A percentile compares a stretch with the other conserved stretches of the same genome.
Evolutionary conservation across 1,140 invertebrate species (phyloP).

Genomic region (Calliphora vicina): DNA sequence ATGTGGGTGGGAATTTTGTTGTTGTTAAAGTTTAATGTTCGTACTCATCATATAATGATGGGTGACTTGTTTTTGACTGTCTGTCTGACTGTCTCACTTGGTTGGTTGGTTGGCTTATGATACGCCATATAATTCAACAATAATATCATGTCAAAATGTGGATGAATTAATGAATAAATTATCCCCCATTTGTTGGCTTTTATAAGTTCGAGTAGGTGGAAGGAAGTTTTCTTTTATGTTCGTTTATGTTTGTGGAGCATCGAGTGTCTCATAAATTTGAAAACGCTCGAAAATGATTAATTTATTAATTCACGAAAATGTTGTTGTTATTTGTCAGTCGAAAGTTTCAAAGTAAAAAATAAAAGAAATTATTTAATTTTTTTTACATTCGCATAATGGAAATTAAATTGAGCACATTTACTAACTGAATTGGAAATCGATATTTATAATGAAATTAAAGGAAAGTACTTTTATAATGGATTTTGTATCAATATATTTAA

Average conservation of each 20-base stretch:
- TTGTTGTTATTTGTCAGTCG: not conserved
- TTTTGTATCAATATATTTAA: no score
- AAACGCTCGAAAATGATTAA: not conserved
- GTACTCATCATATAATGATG: not conserved
- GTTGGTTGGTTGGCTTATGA: not conserved
- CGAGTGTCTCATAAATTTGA: not conserved
- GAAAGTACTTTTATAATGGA: no score
- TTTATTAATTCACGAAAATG: not conserved
- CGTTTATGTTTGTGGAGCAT: not conserved
- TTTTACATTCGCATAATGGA: not conserved
- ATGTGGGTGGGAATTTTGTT: not conserved
- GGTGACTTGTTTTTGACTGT: not conserved
- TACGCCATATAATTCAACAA: not conserved
- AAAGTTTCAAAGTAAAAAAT: not conserved
- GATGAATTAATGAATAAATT: slow-evolving; percentile 10
- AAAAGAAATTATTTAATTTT: not conserved
- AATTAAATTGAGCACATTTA: not conserved
- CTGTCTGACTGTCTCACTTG: not conserved
- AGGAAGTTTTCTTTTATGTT: not conserved
- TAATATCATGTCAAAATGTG: slow-evolving; percentile 5
- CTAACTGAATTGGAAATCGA: not conserved
- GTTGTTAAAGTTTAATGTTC: not conserved
- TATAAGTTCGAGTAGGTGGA: not conserved
- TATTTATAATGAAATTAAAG: no score
- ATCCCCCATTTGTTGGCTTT: not conserved